phyloP scores from a whole-genome alignment of 1,140 invertebrate genomes.

The Drosophila carrolli region DNA sequence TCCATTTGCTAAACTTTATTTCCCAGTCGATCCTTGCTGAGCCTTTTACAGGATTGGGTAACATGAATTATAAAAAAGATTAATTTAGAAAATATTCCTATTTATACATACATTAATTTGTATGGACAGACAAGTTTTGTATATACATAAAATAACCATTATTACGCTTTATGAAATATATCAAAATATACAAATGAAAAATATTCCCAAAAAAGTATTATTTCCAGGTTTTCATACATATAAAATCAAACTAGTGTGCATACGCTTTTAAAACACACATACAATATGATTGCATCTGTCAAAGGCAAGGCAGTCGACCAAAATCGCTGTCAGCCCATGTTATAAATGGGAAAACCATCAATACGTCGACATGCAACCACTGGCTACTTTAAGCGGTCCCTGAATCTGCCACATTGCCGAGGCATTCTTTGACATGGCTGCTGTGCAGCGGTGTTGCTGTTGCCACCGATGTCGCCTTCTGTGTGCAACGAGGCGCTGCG shows the following conservation, averaged over 20 bases:
- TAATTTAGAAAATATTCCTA: conserved; percentile 21
- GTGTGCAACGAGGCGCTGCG: conserved; percentile 49
- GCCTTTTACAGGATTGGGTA: not conserved
- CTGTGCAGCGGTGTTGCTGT: conserved; percentile 7
- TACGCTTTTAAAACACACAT: not conserved
- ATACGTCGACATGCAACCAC: conserved; percentile 19
- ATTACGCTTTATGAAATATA: not conserved
- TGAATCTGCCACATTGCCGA: conserved; percentile 18
- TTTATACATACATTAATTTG: conserved; percentile 13
- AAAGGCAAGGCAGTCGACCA: not conserved
- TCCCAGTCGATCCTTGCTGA: not conserved
- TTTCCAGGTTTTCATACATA: too few species aligned
- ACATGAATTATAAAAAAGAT: not conserved
- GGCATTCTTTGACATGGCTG: conserved; percentile 12
- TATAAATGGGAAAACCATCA: conserved; percentile 32
- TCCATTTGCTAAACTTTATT: not conserved
- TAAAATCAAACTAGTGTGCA: too few species aligned
- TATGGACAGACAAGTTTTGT: conserved; percentile 12
- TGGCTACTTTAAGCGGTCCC: conserved; percentile 47
- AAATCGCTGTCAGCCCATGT: conserved; percentile 18
- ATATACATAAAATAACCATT: not conserved
- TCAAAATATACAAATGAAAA: too few species aligned
- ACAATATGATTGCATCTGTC: not conserved
- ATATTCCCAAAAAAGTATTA: too few species aligned
- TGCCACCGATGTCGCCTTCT: conserved; percentile 26